These are phyloP conservation scores for Esox niger DNA, from an alignment of 2,113 vertebrate species.

Conservation along the genomic window DNA sequence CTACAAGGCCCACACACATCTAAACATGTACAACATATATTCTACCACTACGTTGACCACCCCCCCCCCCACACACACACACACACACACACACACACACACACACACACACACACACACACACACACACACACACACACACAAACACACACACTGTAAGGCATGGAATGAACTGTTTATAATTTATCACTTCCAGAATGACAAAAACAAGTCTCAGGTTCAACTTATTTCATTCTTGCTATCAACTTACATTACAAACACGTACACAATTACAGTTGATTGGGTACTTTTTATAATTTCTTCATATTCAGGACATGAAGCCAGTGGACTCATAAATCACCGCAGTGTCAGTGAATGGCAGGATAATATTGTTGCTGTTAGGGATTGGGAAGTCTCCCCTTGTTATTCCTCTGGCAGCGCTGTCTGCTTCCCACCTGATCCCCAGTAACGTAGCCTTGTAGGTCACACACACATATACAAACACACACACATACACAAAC, in stretches of 20 bases:
- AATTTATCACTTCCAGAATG: not conserved
- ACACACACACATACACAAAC: not conserved
- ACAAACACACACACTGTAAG: not conserved
- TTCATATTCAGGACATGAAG: slow-evolving; percentile 29
- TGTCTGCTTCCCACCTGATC: not conserved
- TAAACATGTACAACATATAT: not conserved
- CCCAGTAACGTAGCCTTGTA: not conserved
- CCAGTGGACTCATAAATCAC: slow-evolving; percentile 66
- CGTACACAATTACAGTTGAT: no score
- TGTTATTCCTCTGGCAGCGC: slow-evolving; percentile 15
- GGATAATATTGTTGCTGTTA: slow-evolving; percentile 72
- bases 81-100: not conserved
- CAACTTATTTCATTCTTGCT: not conserved
- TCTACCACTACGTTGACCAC: not conserved
- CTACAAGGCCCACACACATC: not conserved
- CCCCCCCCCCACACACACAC: not conserved
- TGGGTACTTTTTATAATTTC: not conserved
- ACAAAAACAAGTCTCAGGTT: not conserved
- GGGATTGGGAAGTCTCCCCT: slow-evolving; percentile 58
- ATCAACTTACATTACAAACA: no score
- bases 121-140: not conserved
- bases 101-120: not conserved
- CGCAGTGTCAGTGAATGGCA: slow-evolving; percentile 67
- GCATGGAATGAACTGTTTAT: not conserved
- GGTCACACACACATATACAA: not conserved